Base-by-base conservation (phyloP, 1,140 invertebrate species). In the Oreohelix idahoensis region DNA sequence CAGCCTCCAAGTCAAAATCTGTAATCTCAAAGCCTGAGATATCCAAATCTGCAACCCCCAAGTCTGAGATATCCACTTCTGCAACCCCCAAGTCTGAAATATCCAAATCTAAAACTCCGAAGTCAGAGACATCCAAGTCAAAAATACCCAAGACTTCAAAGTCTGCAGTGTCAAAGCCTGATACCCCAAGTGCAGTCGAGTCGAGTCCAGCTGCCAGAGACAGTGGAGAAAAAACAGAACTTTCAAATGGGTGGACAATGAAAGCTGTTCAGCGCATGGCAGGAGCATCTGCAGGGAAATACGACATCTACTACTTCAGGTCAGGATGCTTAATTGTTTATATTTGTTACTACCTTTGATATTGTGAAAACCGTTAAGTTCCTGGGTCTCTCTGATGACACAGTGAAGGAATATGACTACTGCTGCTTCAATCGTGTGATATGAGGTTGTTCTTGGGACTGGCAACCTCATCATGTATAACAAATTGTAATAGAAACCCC, bases 251-350 rank as follows among this genome's bases (percentile, higher is more conserved):
- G 4, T 81, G 79, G 79, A 71, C 36, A 32, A 5, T 81, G 13
- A 81, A 81, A 29, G 79, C 66, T 32, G 69, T 81, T 32, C 38
- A 71, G 66, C 35, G 79, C n/a, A 39, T 71, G 79, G 35, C 63
- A 39, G 79, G 79, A 32, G 42, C 36, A n/a, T 71, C 63, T 10
- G 79, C 79, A 20, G 79, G 79, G 1, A 81, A 81, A 81, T 81
- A 81, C 49, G 79, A 81, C n/a, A 51, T 81, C 39, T 81, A 81
- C 36, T 81, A 81, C 69, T 81, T 29, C 79, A 81, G 69, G 79
- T 81, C 0, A 66, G 58, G 2, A 11, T n/a, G 10, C 17, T 5
- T 38, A 15, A 23, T 73, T 38, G 4, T 70, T 70, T n/a, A n/a
- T n/a, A n/a, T n/a, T n/a, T n/a, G n/a, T n/a, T n/a, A n/a, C n/a